Evolutionary conservation across 2,113 vertebrate genomes (phyloP).

Genomic region (Amia ocellicauda): DNA sequence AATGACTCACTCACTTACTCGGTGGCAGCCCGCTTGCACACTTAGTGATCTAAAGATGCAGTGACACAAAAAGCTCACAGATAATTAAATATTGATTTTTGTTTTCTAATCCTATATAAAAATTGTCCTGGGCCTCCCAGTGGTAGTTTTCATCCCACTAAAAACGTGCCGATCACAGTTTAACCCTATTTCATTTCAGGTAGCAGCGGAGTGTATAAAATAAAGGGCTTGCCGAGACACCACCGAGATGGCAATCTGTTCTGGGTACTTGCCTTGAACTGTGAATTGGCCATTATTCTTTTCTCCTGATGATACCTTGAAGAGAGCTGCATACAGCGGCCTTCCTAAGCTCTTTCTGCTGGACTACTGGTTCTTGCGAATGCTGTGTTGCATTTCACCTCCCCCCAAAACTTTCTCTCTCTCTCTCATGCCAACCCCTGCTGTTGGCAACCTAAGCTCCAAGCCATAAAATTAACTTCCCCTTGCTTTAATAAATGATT

Average conservation of each 20-base stretch:
- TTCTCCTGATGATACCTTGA: slow-evolving; percentile 63
- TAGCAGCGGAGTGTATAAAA: slow-evolving; percentile 5
- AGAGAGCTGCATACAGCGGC: slow-evolving; percentile 37
- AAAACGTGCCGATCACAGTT: slow-evolving; percentile 75
- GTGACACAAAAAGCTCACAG: slow-evolving; percentile 99
- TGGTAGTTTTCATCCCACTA: slow-evolving; percentile 91
- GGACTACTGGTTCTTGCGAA: slow-evolving; percentile 17
- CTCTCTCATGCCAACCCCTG: too few species aligned
- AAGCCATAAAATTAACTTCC: too few species aligned
- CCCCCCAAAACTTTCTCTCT: too few species aligned
- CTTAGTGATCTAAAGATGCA: slow-evolving; percentile 96
- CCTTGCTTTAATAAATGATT: too few species aligned
- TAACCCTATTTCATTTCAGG: slow-evolving; percentile 79
- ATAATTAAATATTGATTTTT: slow-evolving; percentile 99
- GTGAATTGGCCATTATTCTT: slow-evolving; percentile 64
- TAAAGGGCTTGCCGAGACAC: slow-evolving; percentile 18
- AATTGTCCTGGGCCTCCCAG: slow-evolving; percentile 98
- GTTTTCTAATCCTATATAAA: slow-evolving; percentile 99
- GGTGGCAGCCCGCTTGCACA: slow-evolving; percentile 65
- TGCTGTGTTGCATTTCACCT: too few species aligned
- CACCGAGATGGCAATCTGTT: slow-evolving; percentile 55
- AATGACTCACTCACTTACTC: slow-evolving; percentile 81
- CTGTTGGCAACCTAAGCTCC: too few species aligned
- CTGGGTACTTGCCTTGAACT: slow-evolving; percentile 69
- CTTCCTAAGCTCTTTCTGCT: slow-evolving; percentile 68